Percentiles rank a stretch among this genome's conserved stretches.
phyloP scores from a whole-genome alignment of 1,140 invertebrate genomes.

The Penaeus vannamei region DNA sequence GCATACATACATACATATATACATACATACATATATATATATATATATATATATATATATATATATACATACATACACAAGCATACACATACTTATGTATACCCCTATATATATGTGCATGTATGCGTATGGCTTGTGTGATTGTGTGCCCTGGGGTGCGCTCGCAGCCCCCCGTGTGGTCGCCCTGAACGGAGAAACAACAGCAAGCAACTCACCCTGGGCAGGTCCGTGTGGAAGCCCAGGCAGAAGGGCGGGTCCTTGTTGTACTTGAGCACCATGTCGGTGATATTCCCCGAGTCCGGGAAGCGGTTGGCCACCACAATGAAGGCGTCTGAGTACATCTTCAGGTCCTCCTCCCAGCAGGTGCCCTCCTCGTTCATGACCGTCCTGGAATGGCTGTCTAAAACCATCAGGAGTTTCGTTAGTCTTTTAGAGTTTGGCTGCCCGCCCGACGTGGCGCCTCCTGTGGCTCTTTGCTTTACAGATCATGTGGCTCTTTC shows the following conservation, averaged over 20 bases:
- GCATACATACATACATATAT: constrained; percentile 2
- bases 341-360: not conserved
- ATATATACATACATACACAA: constrained; percentile 3
- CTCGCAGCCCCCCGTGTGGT: too few species aligned
- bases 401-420: too few species aligned
- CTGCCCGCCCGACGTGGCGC: too few species aligned
- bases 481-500: too few species aligned
- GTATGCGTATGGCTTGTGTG: not conserved
- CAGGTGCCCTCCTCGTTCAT: not conserved
- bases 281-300: not conserved
- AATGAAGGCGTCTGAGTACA: constrained; percentile 31
- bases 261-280: constrained; percentile 40
- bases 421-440: too few species aligned
- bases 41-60: constrained; percentile 13
- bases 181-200: not conserved
- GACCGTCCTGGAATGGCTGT: too few species aligned
- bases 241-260: constrained; percentile 43
- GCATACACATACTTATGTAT: constrained; percentile 7
- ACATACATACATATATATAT: constrained; percentile 11
- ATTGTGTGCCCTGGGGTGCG: not conserved
- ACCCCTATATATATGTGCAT: constrained; percentile 23
- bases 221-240: not conserved
- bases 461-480: too few species aligned
- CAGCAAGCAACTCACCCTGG: constrained; percentile 24
- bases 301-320: constrained; percentile 43